Conservation (phyloP, 2,113 vertebrate species). For the Crotalus helleri region DNA sequence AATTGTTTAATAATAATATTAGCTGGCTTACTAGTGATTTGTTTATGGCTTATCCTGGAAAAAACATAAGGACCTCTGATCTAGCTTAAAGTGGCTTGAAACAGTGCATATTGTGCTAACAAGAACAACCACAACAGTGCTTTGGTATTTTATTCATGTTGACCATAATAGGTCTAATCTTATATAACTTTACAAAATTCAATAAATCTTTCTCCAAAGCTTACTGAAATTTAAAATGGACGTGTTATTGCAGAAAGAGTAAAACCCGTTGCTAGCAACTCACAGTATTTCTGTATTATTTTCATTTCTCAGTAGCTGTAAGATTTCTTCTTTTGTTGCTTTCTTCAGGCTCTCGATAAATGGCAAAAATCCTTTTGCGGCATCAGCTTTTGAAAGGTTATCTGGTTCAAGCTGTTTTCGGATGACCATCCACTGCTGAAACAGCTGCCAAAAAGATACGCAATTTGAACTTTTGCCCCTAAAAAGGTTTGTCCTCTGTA, state of each 20-base stretch:
- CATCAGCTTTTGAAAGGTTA: constrained; percentile 79
- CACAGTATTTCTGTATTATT: constrained; percentile 84
- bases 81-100: not conserved
- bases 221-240: constrained; percentile 10
- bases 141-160: not conserved
- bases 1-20: not conserved
- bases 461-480: not conserved
- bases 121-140: not conserved
- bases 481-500: not conserved
- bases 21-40: not conserved
- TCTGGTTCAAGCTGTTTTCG: constrained; percentile 81
- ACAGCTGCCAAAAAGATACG: constrained; percentile 69
- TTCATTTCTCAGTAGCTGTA: constrained; percentile 81
- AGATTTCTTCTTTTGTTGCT: constrained; percentile 84
- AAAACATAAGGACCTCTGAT: not conserved
- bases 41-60: not conserved
- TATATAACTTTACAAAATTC: not conserved
- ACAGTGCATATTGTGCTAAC: not conserved
- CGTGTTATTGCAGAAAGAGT: not conserved
- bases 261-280: constrained; percentile 50
- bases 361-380: constrained; percentile 83
- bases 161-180: not conserved
- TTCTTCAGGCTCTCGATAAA: constrained; percentile 86
- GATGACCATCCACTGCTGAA: constrained; percentile 80
- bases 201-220: not conserved